Evolutionary conservation across 2,113 vertebrate species (phyloP).

Genomic region (Capra hircus): DNA sequence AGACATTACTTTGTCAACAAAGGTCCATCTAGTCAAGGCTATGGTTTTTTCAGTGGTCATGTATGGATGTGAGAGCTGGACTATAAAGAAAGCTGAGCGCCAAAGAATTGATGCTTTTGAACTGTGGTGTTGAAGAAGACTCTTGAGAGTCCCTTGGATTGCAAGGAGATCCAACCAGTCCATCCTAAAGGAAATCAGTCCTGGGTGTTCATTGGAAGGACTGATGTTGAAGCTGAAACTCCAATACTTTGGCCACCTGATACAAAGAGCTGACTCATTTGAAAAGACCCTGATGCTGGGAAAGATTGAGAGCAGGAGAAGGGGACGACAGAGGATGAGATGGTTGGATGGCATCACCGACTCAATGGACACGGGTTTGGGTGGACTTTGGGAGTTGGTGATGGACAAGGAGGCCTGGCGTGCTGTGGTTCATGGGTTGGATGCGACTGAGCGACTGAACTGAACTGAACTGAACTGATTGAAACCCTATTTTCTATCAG

Average conservation of each 20-base stretch:
- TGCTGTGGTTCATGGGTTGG: background rate
- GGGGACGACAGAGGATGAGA: background rate
- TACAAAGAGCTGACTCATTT: background rate
- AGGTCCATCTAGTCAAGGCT: background rate
- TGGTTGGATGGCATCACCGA: background rate
- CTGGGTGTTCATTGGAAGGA: background rate
- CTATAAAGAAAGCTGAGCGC: background rate
- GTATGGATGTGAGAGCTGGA: background rate
- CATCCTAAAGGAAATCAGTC: background rate
- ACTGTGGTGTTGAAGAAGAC: background rate
- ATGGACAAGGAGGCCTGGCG: background rate
- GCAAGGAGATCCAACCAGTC: background rate
- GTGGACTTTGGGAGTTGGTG: background rate
- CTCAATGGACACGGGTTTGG: background rate
- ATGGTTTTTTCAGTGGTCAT: background rate
- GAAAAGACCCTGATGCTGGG: background rate
- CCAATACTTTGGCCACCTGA: background rate
- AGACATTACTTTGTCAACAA: background rate
- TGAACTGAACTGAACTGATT: background rate
- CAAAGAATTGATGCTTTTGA: background rate
- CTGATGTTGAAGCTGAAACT: background rate
- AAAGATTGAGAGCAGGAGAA: background rate
- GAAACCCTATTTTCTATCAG: background rate
- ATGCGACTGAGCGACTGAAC: background rate
- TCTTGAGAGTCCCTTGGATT: background rate